phyloP scores from a whole-genome alignment of 2,113 vertebrate genomes.

The Pedionomus torquatus region DNA sequence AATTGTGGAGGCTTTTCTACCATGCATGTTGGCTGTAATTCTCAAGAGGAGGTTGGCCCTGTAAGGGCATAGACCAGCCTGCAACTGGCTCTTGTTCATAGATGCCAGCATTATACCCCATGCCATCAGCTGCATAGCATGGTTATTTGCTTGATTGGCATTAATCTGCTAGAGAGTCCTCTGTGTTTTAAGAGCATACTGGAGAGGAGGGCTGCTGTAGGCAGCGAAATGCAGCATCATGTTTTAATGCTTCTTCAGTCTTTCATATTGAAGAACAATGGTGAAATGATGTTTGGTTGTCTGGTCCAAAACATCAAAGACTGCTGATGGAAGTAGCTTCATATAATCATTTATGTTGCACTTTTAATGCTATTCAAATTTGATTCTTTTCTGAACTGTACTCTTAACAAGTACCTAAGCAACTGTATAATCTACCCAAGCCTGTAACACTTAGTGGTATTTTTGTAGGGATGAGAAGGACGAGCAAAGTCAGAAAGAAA shows the following conservation, averaged over 20 bases:
- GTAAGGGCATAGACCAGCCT: neutral
- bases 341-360: neutral
- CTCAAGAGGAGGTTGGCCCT: neutral
- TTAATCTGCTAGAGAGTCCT: neutral
- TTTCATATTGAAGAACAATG: too few species aligned
- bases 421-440: neutral
- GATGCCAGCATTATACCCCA: neutral
- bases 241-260: neutral
- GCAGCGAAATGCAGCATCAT: neutral
- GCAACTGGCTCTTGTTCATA: neutral
- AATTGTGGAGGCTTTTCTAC: neutral
- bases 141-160: neutral
- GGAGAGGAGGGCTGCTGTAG: neutral
- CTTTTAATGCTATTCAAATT: neutral
- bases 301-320: neutral
- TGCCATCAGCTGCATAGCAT: neutral
- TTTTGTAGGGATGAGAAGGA: conserved; percentile 85
- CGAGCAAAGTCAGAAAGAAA: conserved; percentile 92
- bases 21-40: neutral
- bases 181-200: neutral
- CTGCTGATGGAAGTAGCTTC: neutral
- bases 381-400: neutral
- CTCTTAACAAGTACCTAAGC: neutral
- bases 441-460: neutral
- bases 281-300: neutral